Conservation (phyloP, 2,113 vertebrate genomes). For the Neodon shergylaensis region DNA sequence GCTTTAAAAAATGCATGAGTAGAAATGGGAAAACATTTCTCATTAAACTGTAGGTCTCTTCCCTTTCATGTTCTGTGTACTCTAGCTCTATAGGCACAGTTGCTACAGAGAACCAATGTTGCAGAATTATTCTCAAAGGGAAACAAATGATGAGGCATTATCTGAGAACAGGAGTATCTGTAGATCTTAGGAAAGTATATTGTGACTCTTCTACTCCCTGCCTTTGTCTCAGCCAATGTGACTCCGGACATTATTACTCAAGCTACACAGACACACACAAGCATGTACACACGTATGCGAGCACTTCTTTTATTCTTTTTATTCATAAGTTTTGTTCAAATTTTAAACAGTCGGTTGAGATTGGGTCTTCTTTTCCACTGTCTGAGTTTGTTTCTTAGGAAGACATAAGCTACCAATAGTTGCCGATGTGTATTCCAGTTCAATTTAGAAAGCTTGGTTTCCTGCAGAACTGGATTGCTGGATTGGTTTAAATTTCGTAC, state of each 20-base stretch:
- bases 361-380: not conserved
- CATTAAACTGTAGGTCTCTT: not conserved
- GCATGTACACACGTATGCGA: too few species aligned
- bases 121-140: constrained; percentile 7
- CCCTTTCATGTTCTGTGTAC: not conserved
- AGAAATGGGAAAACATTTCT: constrained; percentile 11
- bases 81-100: not conserved
- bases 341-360: not conserved
- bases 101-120: not conserved
- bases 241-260: not conserved
- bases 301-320: not conserved
- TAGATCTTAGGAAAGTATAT: not conserved
- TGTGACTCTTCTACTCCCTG: not conserved
- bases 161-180: not conserved
- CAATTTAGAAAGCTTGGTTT: not conserved
- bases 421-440: not conserved
- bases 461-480: not conserved
- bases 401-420: not conserved
- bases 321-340: not conserved
- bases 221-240: not conserved
- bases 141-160: not conserved
- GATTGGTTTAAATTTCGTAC: not conserved
- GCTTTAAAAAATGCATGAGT: not conserved
- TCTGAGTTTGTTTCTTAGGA: not conserved
- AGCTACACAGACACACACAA: not conserved